Conservation (phyloP, 2,888 invertebrate species). For the Chloroclysta siterata region DNA sequence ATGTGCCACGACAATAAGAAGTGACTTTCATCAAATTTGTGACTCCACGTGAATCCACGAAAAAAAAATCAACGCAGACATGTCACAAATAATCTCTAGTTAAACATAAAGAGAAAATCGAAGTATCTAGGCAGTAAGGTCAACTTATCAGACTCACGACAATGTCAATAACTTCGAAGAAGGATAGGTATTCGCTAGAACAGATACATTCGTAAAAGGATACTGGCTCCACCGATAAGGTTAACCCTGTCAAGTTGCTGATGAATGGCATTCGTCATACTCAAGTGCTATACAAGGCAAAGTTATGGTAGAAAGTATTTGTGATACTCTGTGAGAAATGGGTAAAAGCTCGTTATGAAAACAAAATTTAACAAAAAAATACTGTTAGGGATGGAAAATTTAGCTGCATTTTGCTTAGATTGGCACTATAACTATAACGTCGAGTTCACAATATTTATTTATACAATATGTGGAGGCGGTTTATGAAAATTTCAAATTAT, state of each 20-base stretch:
- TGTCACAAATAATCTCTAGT: too few relatives aligned
- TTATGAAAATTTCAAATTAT: too few relatives aligned
- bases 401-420: background rate
- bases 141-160: conserved; percentile 10
- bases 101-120: background rate
- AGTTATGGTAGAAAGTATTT: conserved; percentile 39
- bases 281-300: conserved; percentile 35
- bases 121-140: conserved; percentile 5
- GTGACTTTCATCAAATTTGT: too few relatives aligned
- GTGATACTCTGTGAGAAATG: conserved; percentile 18
- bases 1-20: too few relatives aligned
- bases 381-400: background rate
- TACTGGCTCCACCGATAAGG: conserved; percentile 49
- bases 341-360: conserved; percentile 3
- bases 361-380: background rate
- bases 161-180: conserved; percentile 34
- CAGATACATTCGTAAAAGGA: conserved; percentile 45
- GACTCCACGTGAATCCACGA: too few relatives aligned
- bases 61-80: too few relatives aligned
- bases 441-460: too few relatives aligned
- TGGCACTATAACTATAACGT: too few relatives aligned
- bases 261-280: conserved; percentile 39
- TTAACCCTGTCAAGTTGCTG: conserved; percentile 49
- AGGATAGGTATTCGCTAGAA: conserved; percentile 34
- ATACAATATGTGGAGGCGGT: too few relatives aligned